Evolutionary conservation across 2,797 vertebrate genomes (phyloP).

Genomic region (Acanthurus lineatus): DNA sequence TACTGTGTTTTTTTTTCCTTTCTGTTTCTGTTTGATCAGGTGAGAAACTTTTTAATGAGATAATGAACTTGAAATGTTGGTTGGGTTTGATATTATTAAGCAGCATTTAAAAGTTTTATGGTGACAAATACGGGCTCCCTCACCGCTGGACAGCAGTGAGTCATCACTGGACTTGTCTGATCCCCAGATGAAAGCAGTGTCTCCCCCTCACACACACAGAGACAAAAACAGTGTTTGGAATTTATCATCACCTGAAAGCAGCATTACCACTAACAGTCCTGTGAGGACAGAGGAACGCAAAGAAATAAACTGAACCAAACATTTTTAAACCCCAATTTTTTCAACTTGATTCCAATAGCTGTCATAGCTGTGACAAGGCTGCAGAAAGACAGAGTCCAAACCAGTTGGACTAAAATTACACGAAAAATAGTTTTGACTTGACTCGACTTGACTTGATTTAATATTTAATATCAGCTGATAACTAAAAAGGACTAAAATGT

Average conservation of each 20-base stretch:
- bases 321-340: neutral
- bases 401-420: too few relatives aligned
- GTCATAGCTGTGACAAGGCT: too few relatives aligned
- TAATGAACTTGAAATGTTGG: neutral
- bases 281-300: neutral
- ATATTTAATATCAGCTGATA: too few relatives aligned
- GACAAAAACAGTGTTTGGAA: neutral
- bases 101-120: neutral
- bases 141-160: neutral
- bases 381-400: too few relatives aligned
- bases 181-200: neutral
- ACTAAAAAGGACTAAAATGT: too few relatives aligned
- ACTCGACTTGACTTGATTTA: too few relatives aligned
- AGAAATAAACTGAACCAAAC: neutral
- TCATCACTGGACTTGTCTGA: constrained; percentile 7
- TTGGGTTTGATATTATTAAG: neutral
- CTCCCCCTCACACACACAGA: neutral
- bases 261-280: neutral
- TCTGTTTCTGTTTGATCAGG: neutral
- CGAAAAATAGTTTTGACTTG: too few relatives aligned
- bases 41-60: neutral
- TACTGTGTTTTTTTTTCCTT: neutral
- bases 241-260: constrained; percentile 4
- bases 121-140: constrained; percentile 4
- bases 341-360: too few relatives aligned